Conservation (phyloP, 1,140 invertebrate genomes). For the Metaphire vulgaris region DNA sequence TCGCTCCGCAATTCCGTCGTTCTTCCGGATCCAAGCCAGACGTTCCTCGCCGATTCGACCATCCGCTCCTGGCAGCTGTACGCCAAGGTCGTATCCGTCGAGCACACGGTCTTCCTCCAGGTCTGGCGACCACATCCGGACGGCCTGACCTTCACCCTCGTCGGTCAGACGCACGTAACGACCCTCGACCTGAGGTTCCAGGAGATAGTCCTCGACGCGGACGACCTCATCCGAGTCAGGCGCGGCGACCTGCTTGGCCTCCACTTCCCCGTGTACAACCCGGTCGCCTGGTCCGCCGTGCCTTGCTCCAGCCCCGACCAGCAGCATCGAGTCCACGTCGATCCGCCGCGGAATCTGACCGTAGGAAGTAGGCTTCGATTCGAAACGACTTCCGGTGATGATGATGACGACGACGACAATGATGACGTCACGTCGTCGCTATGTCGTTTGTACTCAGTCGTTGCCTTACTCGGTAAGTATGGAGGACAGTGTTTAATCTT, state of each 20-base stretch:
- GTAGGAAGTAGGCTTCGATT: too few relatives aligned
- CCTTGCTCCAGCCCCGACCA: constrained; percentile 17
- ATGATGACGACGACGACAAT: too few relatives aligned
- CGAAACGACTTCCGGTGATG: background rate
- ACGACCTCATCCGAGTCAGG: constrained; percentile 3
- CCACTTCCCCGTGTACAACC: constrained; percentile 27
- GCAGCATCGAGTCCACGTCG: background rate
- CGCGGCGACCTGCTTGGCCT: constrained; percentile 26
- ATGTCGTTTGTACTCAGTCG: constrained; percentile 14
- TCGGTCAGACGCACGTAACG: constrained; percentile 24
- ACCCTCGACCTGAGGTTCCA: constrained; percentile 22
- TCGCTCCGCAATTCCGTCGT: constrained; percentile 12
- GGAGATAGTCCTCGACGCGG: constrained; percentile 5
- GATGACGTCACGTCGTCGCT: background rate
- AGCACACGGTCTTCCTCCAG: constrained; percentile 20
- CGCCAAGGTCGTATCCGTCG: constrained; percentile 28
- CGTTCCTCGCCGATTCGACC: background rate
- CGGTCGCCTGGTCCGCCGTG: constrained; percentile 18
- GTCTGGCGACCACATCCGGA: background rate
- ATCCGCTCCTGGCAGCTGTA: constrained; percentile 22
- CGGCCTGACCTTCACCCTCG: constrained; percentile 15
- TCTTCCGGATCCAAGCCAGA: constrained; percentile 26
- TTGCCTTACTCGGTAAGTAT: constrained; percentile 12
- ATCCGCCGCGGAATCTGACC: background rate
- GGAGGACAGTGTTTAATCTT: too few relatives aligned